These are phyloP conservation scores for Terrapene triunguis DNA, from an alignment of 2,113 vertebrate species.

Conservation along the genomic window DNA sequence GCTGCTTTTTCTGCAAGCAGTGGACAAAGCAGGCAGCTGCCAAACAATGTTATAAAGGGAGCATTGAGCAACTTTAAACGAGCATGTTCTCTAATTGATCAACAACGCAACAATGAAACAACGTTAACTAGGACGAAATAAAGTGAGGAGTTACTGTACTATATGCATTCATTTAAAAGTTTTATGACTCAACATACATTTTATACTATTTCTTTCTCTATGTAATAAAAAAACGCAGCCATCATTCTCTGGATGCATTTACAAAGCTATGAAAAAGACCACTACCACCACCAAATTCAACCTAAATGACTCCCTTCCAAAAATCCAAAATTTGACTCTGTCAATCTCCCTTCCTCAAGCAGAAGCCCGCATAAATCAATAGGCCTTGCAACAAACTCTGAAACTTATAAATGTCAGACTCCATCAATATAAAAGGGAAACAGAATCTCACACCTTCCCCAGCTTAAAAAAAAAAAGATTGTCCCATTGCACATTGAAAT, in stretches of 20 bases:
- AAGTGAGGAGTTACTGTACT: no score
- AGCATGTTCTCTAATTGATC: no score
- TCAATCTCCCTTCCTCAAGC: not conserved
- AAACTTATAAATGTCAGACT: not conserved
- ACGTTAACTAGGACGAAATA: no score
- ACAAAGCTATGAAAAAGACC: not conserved
- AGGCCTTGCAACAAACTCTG: not conserved
- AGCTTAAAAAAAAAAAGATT: not conserved
- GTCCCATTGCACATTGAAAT: not conserved
- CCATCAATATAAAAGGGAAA: not conserved
- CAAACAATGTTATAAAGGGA: no score
- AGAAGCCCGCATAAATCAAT: not conserved
- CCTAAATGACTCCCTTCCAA: not conserved
- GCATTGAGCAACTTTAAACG: no score
- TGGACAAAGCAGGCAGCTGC: no score
- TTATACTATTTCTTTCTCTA: not conserved
- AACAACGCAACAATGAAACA: no score
- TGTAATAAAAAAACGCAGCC: not conserved
- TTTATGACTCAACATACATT: not conserved
- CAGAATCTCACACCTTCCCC: not conserved
- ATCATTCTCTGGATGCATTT: not conserved
- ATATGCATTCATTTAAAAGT: no score
- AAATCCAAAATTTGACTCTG: not conserved
- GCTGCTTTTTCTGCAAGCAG: no score
- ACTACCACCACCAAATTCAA: not conserved